Base-by-base conservation (phyloP, 2,797 vertebrate genomes). In the Labeo calbasu region DNA sequence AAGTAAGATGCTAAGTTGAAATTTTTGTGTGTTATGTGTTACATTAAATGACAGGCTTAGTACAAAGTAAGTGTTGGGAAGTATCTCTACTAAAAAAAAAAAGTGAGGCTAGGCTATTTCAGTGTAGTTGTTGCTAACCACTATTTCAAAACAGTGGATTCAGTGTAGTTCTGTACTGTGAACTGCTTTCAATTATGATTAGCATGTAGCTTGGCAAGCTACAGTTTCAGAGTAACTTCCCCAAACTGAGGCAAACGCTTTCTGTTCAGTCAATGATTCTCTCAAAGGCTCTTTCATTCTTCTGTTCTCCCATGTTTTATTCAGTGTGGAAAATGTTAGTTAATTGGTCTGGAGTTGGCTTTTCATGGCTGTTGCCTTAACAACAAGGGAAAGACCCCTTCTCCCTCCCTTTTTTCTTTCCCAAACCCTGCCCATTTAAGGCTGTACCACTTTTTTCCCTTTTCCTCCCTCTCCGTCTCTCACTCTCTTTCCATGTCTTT, bases 351-450 rank as follows among this genome's bases (percentile, higher is more conserved):
- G 43, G 84, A 86, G 89, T 87, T 90, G 85, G 81, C 85, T 89
- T 86, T 93, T 91, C 63, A 87, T 87, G 85, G 73, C 81, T 85
- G 89, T 94, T 93, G 91, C 89, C 89, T 85, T 88, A 91, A 90
- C 92, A 91, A 93, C 92, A 88, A 72, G 82, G 81, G 75, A 78
- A 66, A 72, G 82, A 61, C 5, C 66, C 88, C 87, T 83, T 80
- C 66, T 43, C 85, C 80, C 86, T 84, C 84, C 80, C 87, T 88
- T 88, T 91, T 91, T 88, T 87, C 90, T 81, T 88, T 90, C 78
- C 86, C 77, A 25, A 85, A 86, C 88, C 92, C 91, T 93, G 95
- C 93, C 94, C 94, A 93, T 95, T 95, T 95, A 93, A 92, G 92
- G 93, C 90, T 90, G 92, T 94, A 94, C 95, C 92, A 94, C 85